Conservation (phyloP, 2,113 vertebrate species). For the Sylvietta virens region DNA sequence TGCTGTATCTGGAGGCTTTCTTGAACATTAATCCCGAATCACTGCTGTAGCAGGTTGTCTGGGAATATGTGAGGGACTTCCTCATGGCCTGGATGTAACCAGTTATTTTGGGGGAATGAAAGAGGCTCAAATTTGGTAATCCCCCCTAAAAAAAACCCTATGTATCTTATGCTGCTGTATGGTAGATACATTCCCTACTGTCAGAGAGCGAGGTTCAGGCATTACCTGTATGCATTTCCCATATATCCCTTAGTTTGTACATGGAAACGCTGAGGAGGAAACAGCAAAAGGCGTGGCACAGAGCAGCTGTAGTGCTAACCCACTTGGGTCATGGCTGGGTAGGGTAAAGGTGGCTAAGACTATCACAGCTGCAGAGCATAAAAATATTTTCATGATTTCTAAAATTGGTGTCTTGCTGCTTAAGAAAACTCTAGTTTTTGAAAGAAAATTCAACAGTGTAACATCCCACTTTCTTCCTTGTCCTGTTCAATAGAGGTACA, state of each 20-base stretch:
- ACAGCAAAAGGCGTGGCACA: neutral
- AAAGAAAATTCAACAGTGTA: neutral
- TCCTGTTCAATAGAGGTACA: neutral
- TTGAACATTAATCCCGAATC: neutral
- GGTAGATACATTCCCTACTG: neutral
- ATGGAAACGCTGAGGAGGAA: neutral
- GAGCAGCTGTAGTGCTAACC: neutral
- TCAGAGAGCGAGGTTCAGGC: neutral
- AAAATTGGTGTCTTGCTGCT: neutral
- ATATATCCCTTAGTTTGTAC: neutral
- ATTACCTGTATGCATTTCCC: neutral
- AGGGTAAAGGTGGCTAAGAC: neutral
- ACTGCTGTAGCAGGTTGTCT: neutral
- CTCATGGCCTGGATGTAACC: neutral
- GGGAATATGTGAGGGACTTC: neutral
- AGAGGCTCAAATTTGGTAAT: neutral
- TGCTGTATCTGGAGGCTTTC: neutral
- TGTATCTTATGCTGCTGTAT: neutral
- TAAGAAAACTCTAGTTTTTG: neutral
- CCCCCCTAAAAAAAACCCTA: accelerated
- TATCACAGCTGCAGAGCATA: neutral
- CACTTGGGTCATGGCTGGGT: neutral
- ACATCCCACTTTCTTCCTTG: neutral
- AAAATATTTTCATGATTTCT: neutral
- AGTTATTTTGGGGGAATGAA: neutral